Percentiles rank a stretch among this genome's conserved stretches.
phyloP scores from a whole-genome alignment of 2,888 invertebrate species.

The Drosophila neotestacea region DNA sequence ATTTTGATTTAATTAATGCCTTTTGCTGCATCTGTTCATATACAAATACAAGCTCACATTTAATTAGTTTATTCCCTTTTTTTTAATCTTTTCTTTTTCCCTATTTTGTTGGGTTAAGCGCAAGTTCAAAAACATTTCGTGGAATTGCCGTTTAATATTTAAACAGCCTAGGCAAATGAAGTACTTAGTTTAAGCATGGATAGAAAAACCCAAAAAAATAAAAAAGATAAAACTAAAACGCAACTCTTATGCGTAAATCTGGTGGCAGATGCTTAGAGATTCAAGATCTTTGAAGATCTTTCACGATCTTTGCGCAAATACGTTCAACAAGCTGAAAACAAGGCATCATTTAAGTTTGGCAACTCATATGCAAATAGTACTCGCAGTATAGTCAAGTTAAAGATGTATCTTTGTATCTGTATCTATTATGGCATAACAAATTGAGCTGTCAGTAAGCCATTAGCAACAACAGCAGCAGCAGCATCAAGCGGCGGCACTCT shows the following conservation, averaged over 20 bases:
- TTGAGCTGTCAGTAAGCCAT: slow-evolving; percentile 69
- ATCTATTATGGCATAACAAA: slow-evolving; percentile 64
- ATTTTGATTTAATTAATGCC: slow-evolving; percentile 75
- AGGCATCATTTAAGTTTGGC: slow-evolving; percentile 40
- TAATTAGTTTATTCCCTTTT: slow-evolving; percentile 55
- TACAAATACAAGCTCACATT: slow-evolving; percentile 32
- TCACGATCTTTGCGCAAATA: slow-evolving; percentile 36
- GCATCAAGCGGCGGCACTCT: slow-evolving; percentile 36
- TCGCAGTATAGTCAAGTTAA: slow-evolving; percentile 20
- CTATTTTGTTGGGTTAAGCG: background rate
- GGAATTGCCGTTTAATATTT: slow-evolving; percentile 60
- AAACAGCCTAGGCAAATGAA: slow-evolving; percentile 27
- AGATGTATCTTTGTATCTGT: slow-evolving; percentile 31
- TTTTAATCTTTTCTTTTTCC: background rate
- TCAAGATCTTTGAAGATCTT: slow-evolving; percentile 32
- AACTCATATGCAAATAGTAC: slow-evolving; percentile 22
- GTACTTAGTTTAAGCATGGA: slow-evolving; percentile 9
- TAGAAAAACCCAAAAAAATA: background rate
- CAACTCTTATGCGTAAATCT: slow-evolving; percentile 70
- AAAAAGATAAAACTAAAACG: background rate
- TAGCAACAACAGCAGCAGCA: slow-evolving; percentile 14
- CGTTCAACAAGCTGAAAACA: slow-evolving; percentile 18
- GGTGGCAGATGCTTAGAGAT: slow-evolving; percentile 30
- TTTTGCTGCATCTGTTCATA: slow-evolving; percentile 26
- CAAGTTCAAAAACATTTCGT: slow-evolving; percentile 43